Base-by-base conservation (phyloP, 2,888 invertebrate genomes). In the Busseola fusca region DNA sequence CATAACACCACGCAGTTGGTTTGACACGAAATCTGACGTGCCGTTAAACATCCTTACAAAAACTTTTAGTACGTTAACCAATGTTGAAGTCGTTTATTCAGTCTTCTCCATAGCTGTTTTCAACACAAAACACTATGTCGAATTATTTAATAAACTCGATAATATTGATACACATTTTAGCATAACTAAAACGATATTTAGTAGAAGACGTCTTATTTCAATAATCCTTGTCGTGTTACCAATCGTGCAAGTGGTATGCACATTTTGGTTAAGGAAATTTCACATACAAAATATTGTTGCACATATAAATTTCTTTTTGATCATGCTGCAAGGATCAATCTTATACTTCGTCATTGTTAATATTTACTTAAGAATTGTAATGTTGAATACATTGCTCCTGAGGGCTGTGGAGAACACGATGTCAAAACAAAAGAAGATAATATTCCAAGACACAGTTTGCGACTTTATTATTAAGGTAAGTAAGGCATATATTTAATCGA, bases 41-140 rank as follows among this genome's bases (percentile, higher is more conserved):
- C 93, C 93, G 1, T 74, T 93, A 6, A 90, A 91, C 50, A 83
- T 92, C 42, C 69, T 93, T 25, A 89, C 91, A 0, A 91, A 87
- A 87, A 81, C 81, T 4, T 92, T 84, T 64, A 86, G 86, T 2
- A 75, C 82, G 14, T 65, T 87, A 5, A 86, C 84, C 72, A 84
- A 76, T 7, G 48, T 85, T 16, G 93, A 93, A 87, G 84, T 83
- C 4, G 68, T 87, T 40, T 89, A 89, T 77, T 83, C 84, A 6
- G 81, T 90, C 42, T 84, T 89, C 27, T 81, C 87, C 10, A 73
- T 83, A 18, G 82, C 89, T 3, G 86, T 91, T 62, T 75, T 78
- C 18, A 91, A 91, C 60, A 81, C 88, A 50, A 45, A 65, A 7
- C 59, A 82, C 34, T 91, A 89, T 69, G 82, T 89, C 0, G 76